These are phyloP conservation scores for Papilio machaon DNA, from an alignment of 1,140 invertebrate species.

Conservation along the genomic window DNA sequence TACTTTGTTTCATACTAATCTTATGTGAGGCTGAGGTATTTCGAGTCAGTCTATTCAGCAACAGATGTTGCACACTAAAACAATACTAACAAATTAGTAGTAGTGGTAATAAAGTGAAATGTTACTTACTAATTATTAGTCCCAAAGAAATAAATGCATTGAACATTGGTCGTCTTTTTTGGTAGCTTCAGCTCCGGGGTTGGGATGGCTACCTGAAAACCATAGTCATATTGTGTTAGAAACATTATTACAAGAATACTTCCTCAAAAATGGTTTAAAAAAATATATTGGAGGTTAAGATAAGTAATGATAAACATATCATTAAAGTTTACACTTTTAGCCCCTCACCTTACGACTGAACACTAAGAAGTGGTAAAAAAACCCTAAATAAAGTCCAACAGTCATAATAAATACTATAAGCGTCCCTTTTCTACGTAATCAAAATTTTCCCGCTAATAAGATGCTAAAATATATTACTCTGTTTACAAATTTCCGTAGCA, in stretches of 20 bases:
- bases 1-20: background rate
- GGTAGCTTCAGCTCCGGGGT: constrained; percentile 86
- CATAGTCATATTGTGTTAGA: constrained; percentile 46
- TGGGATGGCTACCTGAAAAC: constrained; percentile 87
- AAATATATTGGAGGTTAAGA: background rate
- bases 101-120: background rate
- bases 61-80: too few relatives aligned
- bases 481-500: constrained; percentile 22
- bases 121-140: constrained; percentile 95
- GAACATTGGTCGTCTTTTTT: constrained; percentile 85
- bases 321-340: constrained; percentile 31
- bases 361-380: background rate
- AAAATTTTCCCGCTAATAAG: constrained; percentile 56
- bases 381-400: background rate
- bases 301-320: constrained; percentile 35
- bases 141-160: constrained; percentile 97
- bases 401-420: constrained; percentile 26
- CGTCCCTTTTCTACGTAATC: constrained; percentile 41
- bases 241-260: constrained; percentile 23
- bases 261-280: background rate
- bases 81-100: background rate
- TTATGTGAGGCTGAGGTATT: background rate
- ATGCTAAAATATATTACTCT: constrained; percentile 37
- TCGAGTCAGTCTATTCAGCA: background rate
- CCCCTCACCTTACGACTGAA: constrained; percentile 4